Evolutionary conservation across 2,888 invertebrate species (phyloP).

Genomic region (Hoplodrina ambigua): DNA sequence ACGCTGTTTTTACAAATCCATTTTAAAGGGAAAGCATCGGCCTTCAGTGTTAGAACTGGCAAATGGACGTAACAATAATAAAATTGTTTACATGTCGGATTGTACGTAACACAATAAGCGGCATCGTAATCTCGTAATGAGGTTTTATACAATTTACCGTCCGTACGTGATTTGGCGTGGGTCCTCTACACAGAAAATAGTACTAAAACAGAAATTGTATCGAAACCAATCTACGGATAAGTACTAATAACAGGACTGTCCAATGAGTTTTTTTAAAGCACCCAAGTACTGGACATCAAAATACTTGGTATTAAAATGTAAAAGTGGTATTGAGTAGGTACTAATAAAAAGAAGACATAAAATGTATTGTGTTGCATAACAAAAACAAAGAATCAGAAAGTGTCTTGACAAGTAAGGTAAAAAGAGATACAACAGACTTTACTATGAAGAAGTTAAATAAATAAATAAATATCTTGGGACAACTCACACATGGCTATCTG

Average conservation of each 20-base stretch:
- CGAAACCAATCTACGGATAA: slow-evolving; percentile 55
- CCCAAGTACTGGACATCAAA: neutral
- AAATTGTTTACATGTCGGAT: slow-evolving; percentile 78
- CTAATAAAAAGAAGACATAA: neutral
- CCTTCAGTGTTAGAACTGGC: slow-evolving; percentile 63
- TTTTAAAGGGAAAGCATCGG: slow-evolving; percentile 48
- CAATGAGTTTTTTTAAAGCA: slow-evolving; percentile 27
- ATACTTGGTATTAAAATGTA: slow-evolving; percentile 13
- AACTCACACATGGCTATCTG: too few species aligned
- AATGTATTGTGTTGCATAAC: neutral
- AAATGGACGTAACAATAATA: slow-evolving; percentile 69
- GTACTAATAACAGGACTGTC: slow-evolving; percentile 42
- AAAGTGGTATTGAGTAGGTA: neutral
- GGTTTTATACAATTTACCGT: slow-evolving; percentile 83
- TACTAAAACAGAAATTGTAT: slow-evolving; percentile 73
- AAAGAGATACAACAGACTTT: neutral
- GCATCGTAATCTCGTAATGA: slow-evolving; percentile 79
- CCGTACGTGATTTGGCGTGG: slow-evolving; percentile 82
- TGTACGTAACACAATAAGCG: slow-evolving; percentile 77
- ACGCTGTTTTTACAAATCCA: slow-evolving; percentile 24
- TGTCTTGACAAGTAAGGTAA: neutral
- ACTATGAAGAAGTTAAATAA: neutral
- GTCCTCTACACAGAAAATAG: slow-evolving; percentile 67
- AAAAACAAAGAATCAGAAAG: neutral
- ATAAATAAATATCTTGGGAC: too few species aligned